Percentiles rank a stretch among this genome's conserved stretches.
These are phyloP conservation scores for Serilophus lunatus DNA, from an alignment of 2,113 vertebrate genomes.

Conservation along the genomic window DNA sequence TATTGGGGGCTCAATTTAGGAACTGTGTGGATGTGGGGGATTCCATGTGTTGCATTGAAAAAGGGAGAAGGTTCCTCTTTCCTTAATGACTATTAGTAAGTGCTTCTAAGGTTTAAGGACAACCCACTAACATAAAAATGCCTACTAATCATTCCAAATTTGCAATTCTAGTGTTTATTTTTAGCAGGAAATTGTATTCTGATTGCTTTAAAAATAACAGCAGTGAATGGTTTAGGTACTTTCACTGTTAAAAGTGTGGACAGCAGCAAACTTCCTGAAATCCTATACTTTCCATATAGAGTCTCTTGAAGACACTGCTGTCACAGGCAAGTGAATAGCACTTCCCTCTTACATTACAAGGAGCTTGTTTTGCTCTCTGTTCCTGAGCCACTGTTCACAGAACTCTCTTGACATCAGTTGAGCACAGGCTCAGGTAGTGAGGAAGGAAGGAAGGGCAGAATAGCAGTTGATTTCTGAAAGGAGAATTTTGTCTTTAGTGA, in stretches of 20 bases:
- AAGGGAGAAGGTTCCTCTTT: not conserved
- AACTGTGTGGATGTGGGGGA: not conserved
- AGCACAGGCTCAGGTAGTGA: not conserved
- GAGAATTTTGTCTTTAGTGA: not conserved
- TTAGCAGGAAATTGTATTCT: not conserved
- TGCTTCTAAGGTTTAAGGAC: not conserved
- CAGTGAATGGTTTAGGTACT: not conserved
- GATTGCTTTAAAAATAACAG: not conserved
- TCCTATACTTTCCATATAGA: not conserved
- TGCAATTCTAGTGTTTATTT: not conserved
- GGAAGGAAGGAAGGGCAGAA: not conserved
- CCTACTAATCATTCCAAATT: not conserved
- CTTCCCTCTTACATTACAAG: constrained; percentile 28
- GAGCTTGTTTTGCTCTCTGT: not conserved
- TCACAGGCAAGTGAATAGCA: constrained; percentile 21
- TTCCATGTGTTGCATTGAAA: not conserved
- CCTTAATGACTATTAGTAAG: not conserved
- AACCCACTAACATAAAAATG: not conserved
- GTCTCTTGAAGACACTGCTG: not conserved
- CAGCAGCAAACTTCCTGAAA: not conserved
- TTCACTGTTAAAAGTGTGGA: not conserved
- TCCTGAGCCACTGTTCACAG: not conserved
- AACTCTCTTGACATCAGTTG: not conserved
- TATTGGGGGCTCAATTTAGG: not conserved
- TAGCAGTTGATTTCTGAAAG: not conserved